phyloP scores from a whole-genome alignment of 2,797 vertebrate species.

The Ibycter americanus region DNA sequence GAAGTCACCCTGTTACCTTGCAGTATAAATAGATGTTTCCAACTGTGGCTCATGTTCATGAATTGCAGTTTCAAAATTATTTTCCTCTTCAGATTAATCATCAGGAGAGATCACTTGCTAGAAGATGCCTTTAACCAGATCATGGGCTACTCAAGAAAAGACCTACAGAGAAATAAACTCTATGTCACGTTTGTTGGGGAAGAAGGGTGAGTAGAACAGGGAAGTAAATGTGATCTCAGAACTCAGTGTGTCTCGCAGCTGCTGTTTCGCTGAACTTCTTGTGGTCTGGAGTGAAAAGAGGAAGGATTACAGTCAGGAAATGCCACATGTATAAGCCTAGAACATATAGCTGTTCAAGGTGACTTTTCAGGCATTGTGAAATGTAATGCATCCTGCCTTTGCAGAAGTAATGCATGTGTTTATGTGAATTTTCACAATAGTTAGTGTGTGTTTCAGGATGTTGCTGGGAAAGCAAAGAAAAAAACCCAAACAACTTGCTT shows the following conservation, averaged over 20 bases:
- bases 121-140: conserved; percentile 99
- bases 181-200: conserved; percentile 97
- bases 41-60: not conserved
- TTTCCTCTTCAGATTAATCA: conserved; percentile 86
- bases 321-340: conserved; percentile 38
- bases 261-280: conserved; percentile 38
- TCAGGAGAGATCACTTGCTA: conserved; percentile 94
- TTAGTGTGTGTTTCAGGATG: not conserved
- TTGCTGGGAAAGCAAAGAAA: not conserved
- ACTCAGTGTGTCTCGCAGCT: conserved; percentile 13
- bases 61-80: conserved; percentile 29
- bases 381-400: not conserved
- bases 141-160: conserved; percentile 97
- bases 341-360: conserved; percentile 55
- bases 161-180: conserved; percentile 95
- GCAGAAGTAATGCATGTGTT: not conserved
- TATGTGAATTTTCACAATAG: conserved; percentile 4
- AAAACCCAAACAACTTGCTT: not conserved
- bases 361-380: conserved; percentile 18
- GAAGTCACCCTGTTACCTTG: not conserved
- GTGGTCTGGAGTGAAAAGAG: conserved; percentile 64
- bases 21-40: not conserved
- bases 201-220: conserved; percentile 88
- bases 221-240: conserved; percentile 31
- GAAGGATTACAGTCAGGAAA: conserved; percentile 71